Evolutionary conservation across 2,113 vertebrate species (phyloP).

Genomic region (Chauna torquata): DNA sequence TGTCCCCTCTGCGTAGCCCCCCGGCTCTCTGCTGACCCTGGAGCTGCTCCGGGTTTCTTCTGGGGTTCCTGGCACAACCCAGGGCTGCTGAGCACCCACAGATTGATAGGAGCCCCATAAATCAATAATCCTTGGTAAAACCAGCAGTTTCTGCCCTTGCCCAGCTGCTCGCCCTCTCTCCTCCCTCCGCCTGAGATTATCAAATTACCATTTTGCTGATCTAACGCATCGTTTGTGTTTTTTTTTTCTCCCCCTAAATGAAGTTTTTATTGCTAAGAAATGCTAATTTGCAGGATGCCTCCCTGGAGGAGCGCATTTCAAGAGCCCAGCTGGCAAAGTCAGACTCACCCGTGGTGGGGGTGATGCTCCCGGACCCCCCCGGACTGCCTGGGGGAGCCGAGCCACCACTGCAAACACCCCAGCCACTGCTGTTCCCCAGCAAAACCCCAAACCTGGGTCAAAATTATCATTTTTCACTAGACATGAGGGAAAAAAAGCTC

Average conservation of each 20-base stretch:
- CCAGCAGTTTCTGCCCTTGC: not conserved
- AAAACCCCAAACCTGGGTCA: not conserved
- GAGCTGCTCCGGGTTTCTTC: not conserved
- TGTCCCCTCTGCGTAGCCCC: not conserved
- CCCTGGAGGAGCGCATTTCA: not conserved
- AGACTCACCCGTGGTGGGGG: not conserved
- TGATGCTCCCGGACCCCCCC: too few species aligned
- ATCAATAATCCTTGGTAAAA: not conserved
- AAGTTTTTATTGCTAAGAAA: slow-evolving; percentile 25
- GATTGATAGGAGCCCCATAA: not conserved
- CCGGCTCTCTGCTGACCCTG: not conserved
- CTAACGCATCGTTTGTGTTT: not conserved
- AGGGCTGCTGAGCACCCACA: not conserved
- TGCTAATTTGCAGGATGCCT: not conserved
- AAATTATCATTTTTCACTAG: not conserved
- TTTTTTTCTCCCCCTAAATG: not conserved
- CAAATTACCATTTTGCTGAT: slow-evolving; percentile 26
- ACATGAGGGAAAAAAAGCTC: accelerated
- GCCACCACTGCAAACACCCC: not conserved
- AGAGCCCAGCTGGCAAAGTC: slow-evolving; percentile 3
- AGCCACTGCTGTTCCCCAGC: accelerated
- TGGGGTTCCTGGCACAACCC: not conserved
- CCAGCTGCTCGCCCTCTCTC: not conserved
- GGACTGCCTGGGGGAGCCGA: accelerated
- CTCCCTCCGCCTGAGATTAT: not conserved